phyloP scores from a whole-genome alignment of 2,888 invertebrate genomes.

The Vannuccia rotundouncinata region DNA sequence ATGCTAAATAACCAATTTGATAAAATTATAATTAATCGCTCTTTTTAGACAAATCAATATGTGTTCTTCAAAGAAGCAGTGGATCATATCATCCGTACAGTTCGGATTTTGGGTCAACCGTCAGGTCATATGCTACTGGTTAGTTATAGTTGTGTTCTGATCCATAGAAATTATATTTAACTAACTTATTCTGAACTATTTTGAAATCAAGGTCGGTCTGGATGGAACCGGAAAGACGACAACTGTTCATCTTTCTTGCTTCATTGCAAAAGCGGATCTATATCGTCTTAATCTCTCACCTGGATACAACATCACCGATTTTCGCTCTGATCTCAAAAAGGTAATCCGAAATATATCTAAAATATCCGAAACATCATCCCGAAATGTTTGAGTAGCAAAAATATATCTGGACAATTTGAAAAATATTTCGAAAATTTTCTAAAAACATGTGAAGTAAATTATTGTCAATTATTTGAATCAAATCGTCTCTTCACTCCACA shows the following conservation, averaged over 20 bases:
- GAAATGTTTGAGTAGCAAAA: too few species aligned
- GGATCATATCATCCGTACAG: constrained; percentile 54
- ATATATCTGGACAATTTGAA: too few species aligned
- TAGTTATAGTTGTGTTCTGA: constrained; percentile 42
- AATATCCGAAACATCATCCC: too few species aligned
- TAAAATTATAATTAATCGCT: too few species aligned
- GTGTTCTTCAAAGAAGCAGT: constrained; percentile 56
- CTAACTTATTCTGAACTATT: too few species aligned
- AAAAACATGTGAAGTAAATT: too few species aligned
- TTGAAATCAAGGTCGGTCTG: constrained; percentile 50
- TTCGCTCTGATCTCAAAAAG: constrained; percentile 54
- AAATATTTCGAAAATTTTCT: too few species aligned
- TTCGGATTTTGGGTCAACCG: constrained; percentile 54
- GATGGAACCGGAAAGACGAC: constrained; percentile 54
- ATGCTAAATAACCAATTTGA: too few species aligned
- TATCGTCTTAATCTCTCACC: constrained; percentile 51
- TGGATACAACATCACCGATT: constrained; percentile 50
- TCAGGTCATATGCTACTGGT: constrained; percentile 55
- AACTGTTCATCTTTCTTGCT: constrained; percentile 50
- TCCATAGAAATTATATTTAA: too few species aligned
- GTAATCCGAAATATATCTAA: too few species aligned
- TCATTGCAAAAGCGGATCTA: constrained; percentile 50
- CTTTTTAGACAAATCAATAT: constrained; percentile 49
- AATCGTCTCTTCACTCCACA: too few species aligned
- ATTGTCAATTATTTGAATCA: too few species aligned